phyloP scores from a whole-genome alignment of 1,140 invertebrate genomes.

The Drosophila ambigua region DNA sequence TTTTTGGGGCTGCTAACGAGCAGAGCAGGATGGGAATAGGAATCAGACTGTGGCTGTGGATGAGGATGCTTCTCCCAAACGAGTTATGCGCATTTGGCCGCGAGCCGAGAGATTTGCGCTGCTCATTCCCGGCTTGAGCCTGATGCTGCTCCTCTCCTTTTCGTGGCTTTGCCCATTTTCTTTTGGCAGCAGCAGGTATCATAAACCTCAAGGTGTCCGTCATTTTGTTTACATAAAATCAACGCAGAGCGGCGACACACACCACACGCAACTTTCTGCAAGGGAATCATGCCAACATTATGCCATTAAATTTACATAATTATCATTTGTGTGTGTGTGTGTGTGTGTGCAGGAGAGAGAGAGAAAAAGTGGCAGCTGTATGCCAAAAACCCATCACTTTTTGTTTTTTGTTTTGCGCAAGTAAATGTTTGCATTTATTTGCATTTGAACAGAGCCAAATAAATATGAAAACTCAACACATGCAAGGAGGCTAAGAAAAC shows the following conservation, averaged over 20 bases:
- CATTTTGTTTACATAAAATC: slow-evolving; percentile 79
- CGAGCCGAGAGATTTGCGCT: slow-evolving; percentile 62
- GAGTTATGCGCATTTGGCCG: slow-evolving; percentile 70
- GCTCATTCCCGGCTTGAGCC: slow-evolving; percentile 48
- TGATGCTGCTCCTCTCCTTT: neutral
- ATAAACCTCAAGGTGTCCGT: slow-evolving; percentile 73
- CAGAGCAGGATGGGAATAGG: slow-evolving; percentile 19
- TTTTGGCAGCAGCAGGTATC: slow-evolving; percentile 45
- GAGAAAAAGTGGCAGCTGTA: neutral
- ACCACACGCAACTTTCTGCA: slow-evolving; percentile 21
- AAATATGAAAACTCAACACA: slow-evolving; percentile 45
- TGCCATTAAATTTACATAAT: slow-evolving; percentile 78
- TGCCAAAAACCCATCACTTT: neutral
- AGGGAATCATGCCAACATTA: slow-evolving; percentile 73
- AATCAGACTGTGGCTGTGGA: neutral
- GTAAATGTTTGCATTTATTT: slow-evolving; percentile 65
- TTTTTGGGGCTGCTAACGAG: slow-evolving; percentile 49
- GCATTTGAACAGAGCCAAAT: slow-evolving; percentile 69
- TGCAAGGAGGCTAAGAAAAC: neutral
- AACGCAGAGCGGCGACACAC: slow-evolving; percentile 31
- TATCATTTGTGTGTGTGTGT: slow-evolving; percentile 60
- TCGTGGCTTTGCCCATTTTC: slow-evolving; percentile 8
- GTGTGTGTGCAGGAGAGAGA: slow-evolving; percentile 4
- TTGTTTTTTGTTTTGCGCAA: slow-evolving; percentile 31
- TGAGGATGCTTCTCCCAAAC: slow-evolving; percentile 41